Percentiles rank a stretch among this genome's conserved stretches.
phyloP scores from a whole-genome alignment of 2,797 vertebrate species.

The Ptychobarbus kaznakovi region DNA sequence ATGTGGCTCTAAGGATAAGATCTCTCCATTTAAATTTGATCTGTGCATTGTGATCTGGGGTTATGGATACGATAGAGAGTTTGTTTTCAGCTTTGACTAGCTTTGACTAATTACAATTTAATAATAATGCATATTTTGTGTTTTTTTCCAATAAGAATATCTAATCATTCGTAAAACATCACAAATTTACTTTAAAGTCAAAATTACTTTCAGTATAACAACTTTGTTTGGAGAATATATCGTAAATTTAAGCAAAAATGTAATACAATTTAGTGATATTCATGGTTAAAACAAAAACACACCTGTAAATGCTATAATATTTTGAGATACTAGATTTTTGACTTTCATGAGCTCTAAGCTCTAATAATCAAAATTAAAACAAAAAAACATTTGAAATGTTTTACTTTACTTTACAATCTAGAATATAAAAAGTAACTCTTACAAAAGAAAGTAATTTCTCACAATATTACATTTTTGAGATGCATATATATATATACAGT shows the following conservation, averaged over 20 bases:
- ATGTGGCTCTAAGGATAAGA: constrained; percentile 39
- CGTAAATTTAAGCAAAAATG: not conserved
- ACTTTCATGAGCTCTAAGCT: too few species aligned
- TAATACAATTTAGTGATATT: not conserved
- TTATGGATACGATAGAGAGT: constrained; percentile 1
- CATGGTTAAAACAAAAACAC: not conserved
- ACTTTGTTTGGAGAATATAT: not conserved
- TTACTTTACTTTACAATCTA: too few species aligned
- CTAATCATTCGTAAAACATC: not conserved
- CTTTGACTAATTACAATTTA: too few species aligned
- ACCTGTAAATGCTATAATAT: too few species aligned
- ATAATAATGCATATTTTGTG: not conserved
- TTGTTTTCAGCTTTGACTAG: not conserved
- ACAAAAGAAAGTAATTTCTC: too few species aligned
- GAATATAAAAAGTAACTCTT: too few species aligned
- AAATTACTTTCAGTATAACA: not conserved
- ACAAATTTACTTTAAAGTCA: not conserved
- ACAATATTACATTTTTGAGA: too few species aligned
- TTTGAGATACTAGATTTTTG: too few species aligned
- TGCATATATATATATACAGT: too few species aligned
- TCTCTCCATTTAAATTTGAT: constrained; percentile 38
- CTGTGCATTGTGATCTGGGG: constrained; percentile 10
- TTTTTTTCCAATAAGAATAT: not conserved
- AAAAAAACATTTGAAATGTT: too few species aligned
- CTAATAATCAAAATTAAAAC: too few species aligned